A percentile compares a stretch with the other conserved stretches of the same genome.
Conservation (phyloP, 2,113 vertebrate species). For the Mirza zaza region DNA sequence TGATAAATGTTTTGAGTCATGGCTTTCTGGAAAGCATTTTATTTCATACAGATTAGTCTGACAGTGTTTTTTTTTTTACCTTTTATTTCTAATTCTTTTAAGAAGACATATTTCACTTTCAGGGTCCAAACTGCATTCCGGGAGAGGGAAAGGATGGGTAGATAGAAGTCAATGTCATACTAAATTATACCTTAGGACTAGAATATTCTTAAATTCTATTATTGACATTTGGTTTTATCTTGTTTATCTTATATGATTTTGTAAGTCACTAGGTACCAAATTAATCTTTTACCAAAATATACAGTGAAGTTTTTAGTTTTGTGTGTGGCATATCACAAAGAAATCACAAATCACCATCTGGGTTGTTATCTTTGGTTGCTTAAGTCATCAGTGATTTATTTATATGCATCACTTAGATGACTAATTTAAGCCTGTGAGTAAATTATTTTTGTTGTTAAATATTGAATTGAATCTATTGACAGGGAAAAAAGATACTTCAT, state of each 20-base stretch:
- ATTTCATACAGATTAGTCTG: slow-evolving; percentile 15
- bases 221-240: neutral
- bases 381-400: neutral
- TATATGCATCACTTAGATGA: neutral
- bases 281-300: neutral
- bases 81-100: slow-evolving; percentile 14
- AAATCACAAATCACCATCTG: neutral
- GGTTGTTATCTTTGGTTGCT: neutral
- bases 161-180: neutral
- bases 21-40: slow-evolving; percentile 49
- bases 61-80: neutral
- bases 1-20: slow-evolving; percentile 34
- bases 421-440: slow-evolving; percentile 28
- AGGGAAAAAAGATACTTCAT: slow-evolving; percentile 21
- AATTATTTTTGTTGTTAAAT: slow-evolving; percentile 35
- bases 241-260: neutral
- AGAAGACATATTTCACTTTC: slow-evolving; percentile 18
- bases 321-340: neutral
- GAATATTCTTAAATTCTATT: neutral
- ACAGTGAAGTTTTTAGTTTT: neutral
- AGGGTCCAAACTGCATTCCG: neutral
- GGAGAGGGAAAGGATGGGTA: neutral
- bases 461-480: neutral
- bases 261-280: neutral
- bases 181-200: neutral